phyloP scores from a whole-genome alignment of 2,797 vertebrate genomes.

The Lacerta viridis region DNA sequence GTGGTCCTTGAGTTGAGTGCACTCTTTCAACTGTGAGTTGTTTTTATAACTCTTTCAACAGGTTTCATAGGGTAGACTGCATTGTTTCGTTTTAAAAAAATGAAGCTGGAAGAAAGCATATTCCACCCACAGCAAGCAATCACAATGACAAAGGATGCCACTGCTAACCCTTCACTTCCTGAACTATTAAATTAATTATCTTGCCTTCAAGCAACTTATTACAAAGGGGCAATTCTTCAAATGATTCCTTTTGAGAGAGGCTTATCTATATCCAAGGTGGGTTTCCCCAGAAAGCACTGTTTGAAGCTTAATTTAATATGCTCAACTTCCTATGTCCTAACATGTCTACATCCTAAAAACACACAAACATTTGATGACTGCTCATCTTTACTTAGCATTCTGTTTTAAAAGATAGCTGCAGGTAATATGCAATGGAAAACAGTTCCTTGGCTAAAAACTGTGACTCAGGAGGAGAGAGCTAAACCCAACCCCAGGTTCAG shows the following conservation, averaged over 20 bases:
- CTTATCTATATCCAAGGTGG: constrained; percentile 41
- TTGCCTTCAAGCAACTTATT: constrained; percentile 51
- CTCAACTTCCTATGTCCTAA: constrained; percentile 37
- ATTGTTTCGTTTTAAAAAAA: constrained; percentile 22
- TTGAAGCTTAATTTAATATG: constrained; percentile 37
- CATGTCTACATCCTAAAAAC: constrained; percentile 44
- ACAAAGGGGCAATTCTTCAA: constrained; percentile 57
- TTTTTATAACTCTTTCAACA: not conserved
- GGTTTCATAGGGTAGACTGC: not conserved
- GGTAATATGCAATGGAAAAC: constrained; percentile 49
- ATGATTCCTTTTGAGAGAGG: constrained; percentile 5
- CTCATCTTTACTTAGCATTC: not conserved
- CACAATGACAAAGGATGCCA: not conserved
- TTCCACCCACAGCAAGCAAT: not conserved
- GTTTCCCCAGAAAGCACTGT: constrained; percentile 52
- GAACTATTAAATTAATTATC: constrained; percentile 46
- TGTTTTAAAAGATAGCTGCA: constrained; percentile 52
- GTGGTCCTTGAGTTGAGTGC: not conserved
- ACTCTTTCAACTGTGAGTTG: not conserved
- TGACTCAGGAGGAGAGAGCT: not conserved
- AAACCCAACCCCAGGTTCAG: too few species aligned
- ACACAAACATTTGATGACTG: constrained; percentile 47
- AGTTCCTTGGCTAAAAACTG: constrained; percentile 35
- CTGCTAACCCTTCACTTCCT: constrained; percentile 52
- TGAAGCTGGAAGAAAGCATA: constrained; percentile 29